These are phyloP conservation scores for Spisula solida DNA, from an alignment of 2,888 invertebrate species.

Conservation along the genomic window DNA sequence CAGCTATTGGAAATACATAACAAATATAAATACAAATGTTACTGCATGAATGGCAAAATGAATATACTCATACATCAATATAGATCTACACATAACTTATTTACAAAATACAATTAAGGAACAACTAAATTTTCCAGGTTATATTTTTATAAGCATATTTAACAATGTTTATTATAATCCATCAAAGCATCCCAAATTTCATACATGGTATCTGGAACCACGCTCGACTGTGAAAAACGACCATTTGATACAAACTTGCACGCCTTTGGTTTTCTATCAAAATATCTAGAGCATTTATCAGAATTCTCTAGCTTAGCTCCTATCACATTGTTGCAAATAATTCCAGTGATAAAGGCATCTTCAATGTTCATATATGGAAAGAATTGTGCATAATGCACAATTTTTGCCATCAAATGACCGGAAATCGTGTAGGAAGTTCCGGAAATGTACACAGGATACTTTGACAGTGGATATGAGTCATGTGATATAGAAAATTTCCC, in stretches of 20 bases:
- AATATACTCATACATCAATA: too few relatives aligned
- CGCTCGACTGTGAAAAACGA: background rate
- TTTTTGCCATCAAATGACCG: slow-evolving; percentile 52
- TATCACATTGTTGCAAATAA: slow-evolving; percentile 63
- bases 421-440: slow-evolving; percentile 75
- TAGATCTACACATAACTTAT: too few relatives aligned
- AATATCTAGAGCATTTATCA: background rate
- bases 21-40: too few relatives aligned
- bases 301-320: background rate
- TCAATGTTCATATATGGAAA: slow-evolving; percentile 75
- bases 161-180: background rate
- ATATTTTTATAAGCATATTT: too few relatives aligned
- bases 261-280: background rate
- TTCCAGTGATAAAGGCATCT: slow-evolving; percentile 79
- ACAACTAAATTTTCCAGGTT: too few relatives aligned
- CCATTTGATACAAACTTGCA: slow-evolving; percentile 4
- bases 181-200: background rate
- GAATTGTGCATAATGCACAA: slow-evolving; percentile 66
- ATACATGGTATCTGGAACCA: background rate
- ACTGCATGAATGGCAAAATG: too few relatives aligned
- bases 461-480: slow-evolving; percentile 60
- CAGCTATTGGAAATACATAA: too few relatives aligned
- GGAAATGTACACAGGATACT: slow-evolving; percentile 72
- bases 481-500: slow-evolving; percentile 71
- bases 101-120: too few relatives aligned